Evolutionary conservation across 1,140 invertebrate species (phyloP), one percentile per base, ranked within the genome.

Genomic region (Apocrypta bakeri): DNA sequence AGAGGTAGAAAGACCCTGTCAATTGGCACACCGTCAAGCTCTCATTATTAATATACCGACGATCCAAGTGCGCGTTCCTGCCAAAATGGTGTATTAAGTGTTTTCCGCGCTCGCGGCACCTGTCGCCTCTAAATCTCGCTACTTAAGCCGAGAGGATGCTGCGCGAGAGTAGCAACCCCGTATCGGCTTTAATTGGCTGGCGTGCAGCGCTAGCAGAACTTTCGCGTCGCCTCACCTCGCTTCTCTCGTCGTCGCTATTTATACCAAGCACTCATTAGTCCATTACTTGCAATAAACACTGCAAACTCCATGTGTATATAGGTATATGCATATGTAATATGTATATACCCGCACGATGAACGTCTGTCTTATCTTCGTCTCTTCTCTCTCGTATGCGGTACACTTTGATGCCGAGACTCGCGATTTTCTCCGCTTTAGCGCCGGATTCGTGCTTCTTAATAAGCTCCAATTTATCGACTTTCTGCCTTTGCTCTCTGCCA

Each of bases 61-160:
- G 79, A 40, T 79, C 7, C 33, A 9, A 37, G 33, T 37, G 33
- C 48, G 73, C 83, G 86, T 79, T 84, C 85, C 17, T 56, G 48
- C 87, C 87, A 90, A 90, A 90, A 88, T 87, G 86, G 86, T 79
- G 85, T 86, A 86, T 86, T 86, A 85, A 87, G 87, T 86, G 87
- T 86, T 89, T 88, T 87, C 86, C 81, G 73, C 80, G 72, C 75
- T 63, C 76, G 76, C 29, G 79, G 87, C 91, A 91, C 90, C 90
- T 92, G 91, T 91, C 89, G 87, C 78, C 86, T 84, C 85, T 92
- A 91, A 92, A 92, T 92, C 90, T 91, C 86, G 85, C 87, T 89
- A 90, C 89, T 91, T 90, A 89, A 88, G 88, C 81, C 86, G 78
- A 86, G 86, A 80, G 27, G 79, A 71, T 84, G 75, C 85, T 64